These are phyloP conservation scores for Andrena fulva DNA, from an alignment of 2,888 invertebrate species.

Conservation along the genomic window DNA sequence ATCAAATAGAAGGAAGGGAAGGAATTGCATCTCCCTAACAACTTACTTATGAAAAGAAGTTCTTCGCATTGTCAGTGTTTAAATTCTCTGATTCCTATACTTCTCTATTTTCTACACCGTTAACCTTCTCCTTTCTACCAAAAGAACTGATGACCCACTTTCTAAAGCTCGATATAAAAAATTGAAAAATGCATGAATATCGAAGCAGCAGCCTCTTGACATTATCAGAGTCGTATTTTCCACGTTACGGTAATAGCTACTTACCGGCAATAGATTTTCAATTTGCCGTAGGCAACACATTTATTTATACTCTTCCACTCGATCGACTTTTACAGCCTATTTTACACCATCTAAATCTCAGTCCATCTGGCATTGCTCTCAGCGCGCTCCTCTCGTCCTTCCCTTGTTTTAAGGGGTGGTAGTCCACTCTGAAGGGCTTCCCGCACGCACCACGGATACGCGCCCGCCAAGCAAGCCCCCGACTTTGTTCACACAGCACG, in stretches of 20 bases:
- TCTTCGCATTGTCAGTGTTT: too few relatives aligned
- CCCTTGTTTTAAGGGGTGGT: conserved; percentile 7
- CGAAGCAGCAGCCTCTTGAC: not conserved
- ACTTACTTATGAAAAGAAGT: not conserved
- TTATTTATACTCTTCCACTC: conserved; percentile 28
- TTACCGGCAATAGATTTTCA: conserved; percentile 10
- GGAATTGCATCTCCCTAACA: not conserved
- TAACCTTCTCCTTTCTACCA: not conserved
- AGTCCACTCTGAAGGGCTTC: conserved; percentile 52
- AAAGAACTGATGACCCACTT: not conserved
- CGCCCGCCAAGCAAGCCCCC: conserved; percentile 58
- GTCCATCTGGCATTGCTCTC: conserved; percentile 12
- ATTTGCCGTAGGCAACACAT: conserved; percentile 15
- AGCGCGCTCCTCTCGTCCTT: not conserved
- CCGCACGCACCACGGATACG: conserved; percentile 69
- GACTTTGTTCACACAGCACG: conserved; percentile 72
- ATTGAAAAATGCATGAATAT: not conserved
- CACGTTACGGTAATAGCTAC: not conserved
- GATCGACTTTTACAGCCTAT: conserved; percentile 22
- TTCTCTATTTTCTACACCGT: too few relatives aligned
- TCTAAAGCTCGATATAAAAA: not conserved
- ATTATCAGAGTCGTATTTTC: not conserved
- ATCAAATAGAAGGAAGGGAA: too few relatives aligned
- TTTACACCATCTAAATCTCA: conserved; percentile 49
- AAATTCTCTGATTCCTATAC: too few relatives aligned